Base-by-base conservation (phyloP, 2,113 vertebrate species). In the Syngnathus floridae region DNA sequence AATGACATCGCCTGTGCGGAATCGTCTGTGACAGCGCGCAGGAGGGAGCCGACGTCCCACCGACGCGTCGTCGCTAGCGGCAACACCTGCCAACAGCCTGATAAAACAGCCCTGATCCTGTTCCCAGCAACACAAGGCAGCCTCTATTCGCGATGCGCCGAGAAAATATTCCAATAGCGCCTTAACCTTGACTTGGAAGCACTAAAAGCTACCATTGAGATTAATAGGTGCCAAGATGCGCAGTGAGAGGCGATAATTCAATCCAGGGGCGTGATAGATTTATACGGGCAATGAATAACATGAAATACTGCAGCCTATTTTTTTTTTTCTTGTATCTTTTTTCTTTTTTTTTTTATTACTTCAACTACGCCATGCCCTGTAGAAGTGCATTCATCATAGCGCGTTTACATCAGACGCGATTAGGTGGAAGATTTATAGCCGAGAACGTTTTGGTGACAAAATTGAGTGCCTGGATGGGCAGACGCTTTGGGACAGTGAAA, bases 241-340 rank as follows among this genome's bases (percentile, higher is more conserved):
- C 73, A 10, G 40, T 79, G 86, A 87, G 81, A 77, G 80, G 76
- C 69, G 22, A 76, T 86, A 85, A 89, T 85, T 91, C 84, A 87
- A 84, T 81, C 66, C 65, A 55, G 65, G 36, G 66, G 40, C 37
- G n/a, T 66, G 79, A 80, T 66, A 71, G 77, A 84, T 85, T 82
- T 64, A 77, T 26, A 61, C 68, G 76, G 64, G 82, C 65, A 48
- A 48, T 63, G 43, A 63, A 63, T 48, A 63, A 63, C 41, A 36
- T 63, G 61, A 48, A 45, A 74, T 69, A 72, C 65, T 48, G 70
- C 73, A 58, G 65, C 64, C 17, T 55, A 14, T 54, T 54, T 54
- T 54, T 54, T 26, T 54, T 54, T 54, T 26, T 6, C 13, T 19
- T 26, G 49, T 21, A 52, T 52, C 49, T 21, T 36, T 36, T 57